Base-by-base conservation (phyloP, 37 sponge, comb jelly and placozoan genomes). In the Spongia lamella region DNA sequence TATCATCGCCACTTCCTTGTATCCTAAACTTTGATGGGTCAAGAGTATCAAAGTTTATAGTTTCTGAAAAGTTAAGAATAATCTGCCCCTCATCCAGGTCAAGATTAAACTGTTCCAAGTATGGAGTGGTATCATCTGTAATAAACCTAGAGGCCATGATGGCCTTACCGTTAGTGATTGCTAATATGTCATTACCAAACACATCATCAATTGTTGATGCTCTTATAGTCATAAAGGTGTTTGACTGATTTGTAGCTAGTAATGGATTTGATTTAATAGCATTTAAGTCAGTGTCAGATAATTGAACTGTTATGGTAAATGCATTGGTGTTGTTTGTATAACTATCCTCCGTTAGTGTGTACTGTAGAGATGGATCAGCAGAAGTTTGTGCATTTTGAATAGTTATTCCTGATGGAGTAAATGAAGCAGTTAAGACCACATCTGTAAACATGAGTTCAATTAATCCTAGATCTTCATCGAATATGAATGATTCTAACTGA, bases 151-250 rank as follows among this genome's bases (percentile, higher is more conserved):
- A 20, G 7, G 38, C 80, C 51, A 14, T 77, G 27, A 90, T 54
- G 25, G 76, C 89, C n/a, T 85, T 84, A 13, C 90, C 90, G 75
- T 93, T 85, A 16, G 89, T 89, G 19, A 91, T 61, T 11, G 88
- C 89, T 13, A 86, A 60, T 0, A 94, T 36, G 63, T 87, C 78
- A 25, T 74, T 67, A 15, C 84, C 88, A 81, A 76, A 84, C 25
- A 87, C 74, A 70, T 91, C 95, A 59, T 90, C 77, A 62, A 94
- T 49, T 26, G 95, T 75, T 17, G 71, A 69, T 33, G 88, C 81
- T n/a, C 66, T 60, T 34, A 90, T 49, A 6, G 79, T 84, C 27
- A 87, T 62, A 40, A 52, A 94, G 21, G 95, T 88, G 50, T 79
- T 78, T 22, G 65, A 80, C 1, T 53, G 32, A 39, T 38, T 60